Evolutionary conservation across 2,113 vertebrate species (phyloP).

Genomic region (Syngnathus floridae): DNA sequence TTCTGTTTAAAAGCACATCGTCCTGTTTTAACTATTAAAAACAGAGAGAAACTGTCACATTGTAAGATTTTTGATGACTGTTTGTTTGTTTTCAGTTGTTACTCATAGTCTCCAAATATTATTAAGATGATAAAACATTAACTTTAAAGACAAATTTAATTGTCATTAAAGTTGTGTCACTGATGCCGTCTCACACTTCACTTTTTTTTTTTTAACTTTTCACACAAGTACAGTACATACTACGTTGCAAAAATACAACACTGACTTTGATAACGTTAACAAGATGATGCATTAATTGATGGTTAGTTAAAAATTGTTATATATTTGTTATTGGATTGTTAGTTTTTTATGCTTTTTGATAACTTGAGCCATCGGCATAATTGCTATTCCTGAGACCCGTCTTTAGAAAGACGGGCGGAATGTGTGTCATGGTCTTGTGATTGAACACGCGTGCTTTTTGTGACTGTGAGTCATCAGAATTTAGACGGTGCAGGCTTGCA

Average conservation of each 20-base stretch:
- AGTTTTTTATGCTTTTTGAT: not conserved
- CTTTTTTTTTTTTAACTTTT: too few species aligned
- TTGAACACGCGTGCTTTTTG: slow-evolving; percentile 31
- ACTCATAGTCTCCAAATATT: not conserved
- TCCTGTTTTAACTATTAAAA: not conserved
- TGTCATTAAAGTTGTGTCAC: too few species aligned
- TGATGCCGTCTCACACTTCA: too few species aligned
- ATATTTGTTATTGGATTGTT: too few species aligned
- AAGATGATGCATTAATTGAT: too few species aligned
- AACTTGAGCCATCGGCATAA: too few species aligned
- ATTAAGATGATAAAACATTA: not conserved
- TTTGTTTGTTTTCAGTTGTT: not conserved
- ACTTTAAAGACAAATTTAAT: not conserved
- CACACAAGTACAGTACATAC: too few species aligned
- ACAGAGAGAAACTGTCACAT: not conserved
- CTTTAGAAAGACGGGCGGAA: not conserved
- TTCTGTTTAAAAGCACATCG: not conserved
- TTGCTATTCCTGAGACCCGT: too few species aligned
- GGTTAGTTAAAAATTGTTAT: too few species aligned
- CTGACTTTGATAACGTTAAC: too few species aligned
- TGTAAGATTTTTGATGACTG: not conserved
- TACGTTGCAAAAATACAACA: too few species aligned
- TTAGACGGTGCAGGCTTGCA: slow-evolving; percentile 17
- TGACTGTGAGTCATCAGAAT: slow-evolving; percentile 53
- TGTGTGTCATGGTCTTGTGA: slow-evolving; percentile 24